Evolutionary conservation across 2,113 vertebrate genomes (phyloP).

Genomic region (Pitta sordida): DNA sequence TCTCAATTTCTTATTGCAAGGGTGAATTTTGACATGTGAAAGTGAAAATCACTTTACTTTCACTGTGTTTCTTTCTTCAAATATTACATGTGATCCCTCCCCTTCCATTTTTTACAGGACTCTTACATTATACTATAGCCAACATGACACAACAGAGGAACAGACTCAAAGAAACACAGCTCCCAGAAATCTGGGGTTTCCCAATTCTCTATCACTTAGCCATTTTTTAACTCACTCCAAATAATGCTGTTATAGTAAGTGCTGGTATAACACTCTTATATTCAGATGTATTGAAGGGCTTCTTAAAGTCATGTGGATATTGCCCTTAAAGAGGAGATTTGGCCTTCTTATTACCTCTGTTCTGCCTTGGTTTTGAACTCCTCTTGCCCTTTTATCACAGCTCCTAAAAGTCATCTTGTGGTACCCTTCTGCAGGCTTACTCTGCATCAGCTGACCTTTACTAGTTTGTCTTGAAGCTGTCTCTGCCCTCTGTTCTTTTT

Average conservation of each 20-base stretch:
- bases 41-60: background rate
- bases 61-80: background rate
- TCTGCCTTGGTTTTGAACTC: background rate
- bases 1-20: background rate
- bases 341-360: background rate
- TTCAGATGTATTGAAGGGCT: background rate
- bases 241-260: background rate
- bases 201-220: background rate
- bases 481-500: background rate
- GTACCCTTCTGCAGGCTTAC: background rate
- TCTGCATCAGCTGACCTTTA: background rate
- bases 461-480: background rate
- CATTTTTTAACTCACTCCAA: accelerated
- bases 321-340: background rate
- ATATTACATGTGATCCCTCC: accelerated
- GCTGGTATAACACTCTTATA: background rate
- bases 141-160: background rate
- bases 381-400: background rate
- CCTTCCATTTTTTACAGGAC: background rate
- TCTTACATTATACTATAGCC: background rate
- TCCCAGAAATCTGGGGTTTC: background rate
- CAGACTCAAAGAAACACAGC: background rate
- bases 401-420: background rate
- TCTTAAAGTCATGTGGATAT: background rate
- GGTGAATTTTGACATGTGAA: background rate